These are phyloP conservation scores for Sebastes hubbsi DNA, from an alignment of 2,797 vertebrate species.

Conservation along the genomic window DNA sequence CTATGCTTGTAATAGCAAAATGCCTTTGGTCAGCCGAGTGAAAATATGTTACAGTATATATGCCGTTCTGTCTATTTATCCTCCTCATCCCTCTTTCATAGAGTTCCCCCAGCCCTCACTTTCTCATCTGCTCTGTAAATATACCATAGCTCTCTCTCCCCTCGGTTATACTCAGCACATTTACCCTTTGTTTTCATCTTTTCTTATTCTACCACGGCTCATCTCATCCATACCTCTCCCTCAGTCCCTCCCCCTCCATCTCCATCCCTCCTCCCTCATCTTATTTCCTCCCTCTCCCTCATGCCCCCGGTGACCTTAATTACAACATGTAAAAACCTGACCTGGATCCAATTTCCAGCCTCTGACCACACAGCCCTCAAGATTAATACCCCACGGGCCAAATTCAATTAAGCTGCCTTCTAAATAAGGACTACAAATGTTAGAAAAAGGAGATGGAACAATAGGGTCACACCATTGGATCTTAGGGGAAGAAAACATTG, in stretches of 20 bases:
- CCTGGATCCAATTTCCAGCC: conserved; percentile 73
- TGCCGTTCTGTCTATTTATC: not conserved
- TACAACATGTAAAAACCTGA: conserved; percentile 77
- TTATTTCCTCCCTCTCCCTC: conserved; percentile 7
- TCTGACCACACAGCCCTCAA: conserved; percentile 50
- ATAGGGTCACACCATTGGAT: not conserved
- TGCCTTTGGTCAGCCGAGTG: conserved; percentile 10
- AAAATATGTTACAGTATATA: conserved; percentile 10
- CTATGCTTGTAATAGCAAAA: conserved; percentile 16
- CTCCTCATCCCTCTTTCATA: not conserved
- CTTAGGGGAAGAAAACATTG: not conserved
- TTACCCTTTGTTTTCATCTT: not conserved
- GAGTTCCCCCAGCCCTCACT: not conserved
- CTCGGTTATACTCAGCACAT: not conserved
- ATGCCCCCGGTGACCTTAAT: conserved; percentile 70
- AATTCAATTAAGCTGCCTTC: conserved; percentile 70
- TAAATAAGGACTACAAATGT: conserved; percentile 49
- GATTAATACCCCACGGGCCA: conserved; percentile 66
- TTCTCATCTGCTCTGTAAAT: not conserved
- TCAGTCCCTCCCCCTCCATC: not conserved
- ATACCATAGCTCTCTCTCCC: not conserved
- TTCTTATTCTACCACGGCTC: not conserved
- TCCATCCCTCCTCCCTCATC: not conserved
- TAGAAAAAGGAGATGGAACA: conserved; percentile 10
- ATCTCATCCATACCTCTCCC: not conserved